Evolutionary conservation across 1,140 invertebrate species (phyloP), one percentile per base, ranked within the genome.

Genomic region (Macrobrachium nipponense): DNA sequence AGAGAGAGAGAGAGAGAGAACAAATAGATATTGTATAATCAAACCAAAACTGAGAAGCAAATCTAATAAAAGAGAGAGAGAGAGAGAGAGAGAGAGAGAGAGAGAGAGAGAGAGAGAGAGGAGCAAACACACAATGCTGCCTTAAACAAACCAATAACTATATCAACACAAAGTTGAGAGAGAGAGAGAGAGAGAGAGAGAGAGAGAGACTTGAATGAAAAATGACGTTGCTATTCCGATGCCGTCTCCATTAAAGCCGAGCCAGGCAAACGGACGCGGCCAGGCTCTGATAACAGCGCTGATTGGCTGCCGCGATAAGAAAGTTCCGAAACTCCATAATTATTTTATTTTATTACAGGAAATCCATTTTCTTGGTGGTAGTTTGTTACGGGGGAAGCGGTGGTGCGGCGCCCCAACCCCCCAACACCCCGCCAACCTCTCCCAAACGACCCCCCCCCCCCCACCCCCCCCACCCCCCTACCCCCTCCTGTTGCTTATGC

Each of bases 331-430:
- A 83, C 81, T 83, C 81, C 60, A 83, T 83, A 83, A 83, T 83
- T 83, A 83, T 83, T 83, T 83, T 76, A 83, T 83, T 83, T 83
- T 83, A 83, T 83, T 83, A 83, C 81, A 83, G 81, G 81, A 83
- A 83, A 83, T 83, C 81, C 73, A 83, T 83, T 83, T 83, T 83
- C 81, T 83, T 83, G 81, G 81, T 20, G 72, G 81, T 77, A 83
- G 72, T 83, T 83, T 83, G 81, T 83, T 83, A 77, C 81, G n/a
- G 73, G n/a, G 66, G 80, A 68, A 76, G 73, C 73, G 73, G 20
- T 18, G 36, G 44, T 51, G 36, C 59, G 5, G n/a, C 27, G 5
- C 17, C n/a, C 12, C 36, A 20, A 20, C 73, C 23, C 73, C 73
- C 59, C 36, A 11, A 7, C 20, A 11, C 14, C 59, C 23, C 23